Evolutionary conservation across 2,797 vertebrate species (phyloP).

Genomic region (Falco novaeseelandiae): DNA sequence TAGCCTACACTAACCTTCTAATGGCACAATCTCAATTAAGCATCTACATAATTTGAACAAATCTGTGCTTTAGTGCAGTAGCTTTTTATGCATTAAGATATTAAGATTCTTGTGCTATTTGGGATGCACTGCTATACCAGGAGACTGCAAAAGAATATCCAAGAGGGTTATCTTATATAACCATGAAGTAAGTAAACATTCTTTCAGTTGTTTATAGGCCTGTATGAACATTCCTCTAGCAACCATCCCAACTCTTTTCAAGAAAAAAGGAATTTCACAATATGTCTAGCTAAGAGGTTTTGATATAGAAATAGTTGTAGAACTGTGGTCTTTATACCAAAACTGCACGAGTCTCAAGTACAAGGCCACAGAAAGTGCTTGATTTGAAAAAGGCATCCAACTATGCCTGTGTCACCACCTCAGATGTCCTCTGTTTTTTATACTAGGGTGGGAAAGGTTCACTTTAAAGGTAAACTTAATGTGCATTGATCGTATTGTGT

Average conservation of each 20-base stretch:
- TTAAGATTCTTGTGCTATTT: not conserved
- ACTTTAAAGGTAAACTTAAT: not conserved
- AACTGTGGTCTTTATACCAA: not conserved
- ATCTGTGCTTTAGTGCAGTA: not conserved
- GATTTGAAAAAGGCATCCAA: not conserved
- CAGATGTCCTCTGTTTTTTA: not conserved
- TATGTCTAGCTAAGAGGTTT: not conserved
- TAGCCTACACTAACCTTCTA: not conserved
- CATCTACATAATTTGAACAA: not conserved
- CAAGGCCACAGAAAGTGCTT: not conserved
- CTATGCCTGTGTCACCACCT: not conserved
- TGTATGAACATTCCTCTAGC: not conserved
- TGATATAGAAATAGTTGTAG: not conserved
- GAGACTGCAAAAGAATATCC: not conserved
- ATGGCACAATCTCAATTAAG: not conserved
- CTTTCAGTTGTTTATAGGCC: not conserved
- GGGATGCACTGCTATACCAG: not conserved
- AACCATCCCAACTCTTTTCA: not conserved
- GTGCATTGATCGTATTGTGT: not conserved
- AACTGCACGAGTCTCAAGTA: not conserved
- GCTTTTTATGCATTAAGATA: not conserved
- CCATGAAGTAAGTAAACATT: not conserved
- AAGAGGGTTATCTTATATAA: not conserved
- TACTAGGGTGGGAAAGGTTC: not conserved
- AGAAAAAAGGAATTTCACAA: not conserved